Evolutionary conservation across 1,140 invertebrate genomes (phyloP), one percentile per base, ranked within the genome.

Genomic region (Vollenhovia emeryi): DNA sequence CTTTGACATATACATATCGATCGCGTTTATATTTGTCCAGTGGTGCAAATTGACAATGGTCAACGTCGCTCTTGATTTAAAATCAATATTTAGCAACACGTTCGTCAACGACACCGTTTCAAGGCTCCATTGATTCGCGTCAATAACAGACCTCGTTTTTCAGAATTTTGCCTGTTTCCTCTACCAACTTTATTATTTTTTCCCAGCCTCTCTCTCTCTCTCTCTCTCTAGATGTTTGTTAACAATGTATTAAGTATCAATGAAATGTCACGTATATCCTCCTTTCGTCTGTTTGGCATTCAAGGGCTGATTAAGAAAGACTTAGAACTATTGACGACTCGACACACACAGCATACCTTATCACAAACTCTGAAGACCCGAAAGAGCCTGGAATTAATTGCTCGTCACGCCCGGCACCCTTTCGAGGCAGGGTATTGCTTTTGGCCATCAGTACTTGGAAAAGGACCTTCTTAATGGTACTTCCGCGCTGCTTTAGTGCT

Each of bases 381-480:
- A 88, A 45, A 84, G 76, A 68, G 55, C 55, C 15, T 33, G 52
- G 43, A 88, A 89, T 89, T 89, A 89, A 89, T 89, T 89, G 76
- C 87, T 89, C 86, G 86, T 89, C 86, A 89, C 86, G 86, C 50
- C n/a, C 86, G 48, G 48, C 59, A 75, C 24, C 62, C 55, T 73
- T 89, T 88, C 43, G 55, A 57, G 27, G 24, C 36, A 24, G 0
- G 13, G n/a, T n/a, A 52, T 66, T 66, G 45, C 60, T 79, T 50
- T 68, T 40, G 83, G 59, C 59, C 57, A 21, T 82, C 88, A 88
- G 84, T 89, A 83, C 71, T 76, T 48, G 69, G 83, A 55, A 82
- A 73, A 71, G 60, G 69, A 33, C 68, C 69, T 85, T 74, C 75
- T 85, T 80, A 62, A 80, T 57, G 50, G 8, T 24, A 76, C 59